Base-by-base conservation (phyloP, 1,140 invertebrate species). In the Bradysia coprophila region DNA sequence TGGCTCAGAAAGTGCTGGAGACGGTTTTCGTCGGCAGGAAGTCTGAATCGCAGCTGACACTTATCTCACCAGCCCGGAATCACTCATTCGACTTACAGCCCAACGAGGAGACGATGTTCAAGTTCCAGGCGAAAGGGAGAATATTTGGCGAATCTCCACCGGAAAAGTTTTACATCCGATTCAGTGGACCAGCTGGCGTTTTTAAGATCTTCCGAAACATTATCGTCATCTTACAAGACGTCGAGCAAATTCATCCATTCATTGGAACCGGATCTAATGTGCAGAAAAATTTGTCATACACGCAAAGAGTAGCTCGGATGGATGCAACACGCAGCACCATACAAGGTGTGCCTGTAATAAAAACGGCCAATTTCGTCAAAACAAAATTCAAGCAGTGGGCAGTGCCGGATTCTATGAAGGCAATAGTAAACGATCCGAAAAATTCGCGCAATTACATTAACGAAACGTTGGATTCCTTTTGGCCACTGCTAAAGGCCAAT, bases 281-380 rank as follows among this genome's bases (percentile, higher is more conserved):
- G 38, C 49, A 40, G 38, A 45, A 53, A 22, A 51, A 50, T 42
- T 41, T 54, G 43, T 42, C 49, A 21, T 36, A 49, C 43, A n/a
- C n/a, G n/a, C n/a, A n/a, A n/a, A n/a, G n/a, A n/a, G n/a, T n/a
- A n/a, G n/a, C n/a, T n/a, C n/a, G n/a, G n/a, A n/a, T n/a, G n/a
- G n/a, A n/a, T n/a, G n/a, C n/a, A n/a, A n/a, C 13, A 55, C 58
- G 53, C 56, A 41, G 44, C 15, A 44, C 60, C 42, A 47, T 78
- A 33, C 73, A 69, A 37, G 75, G 80, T 1, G 55, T 80, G 22
- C 64, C 55, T 42, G 61, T 66, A 6, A 51, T 51, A n/a, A 72
- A 65, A 51, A 56, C 65, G 18, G 47, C 51, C 9, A 50, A 53
- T 21, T 59, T 59, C 43, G 20, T 56, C n/a, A n/a, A n/a, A n/a